Evolutionary conservation across 1,140 invertebrate genomes (phyloP), one percentile per base, ranked within the genome.

Genomic region (Argopecten irradians): DNA sequence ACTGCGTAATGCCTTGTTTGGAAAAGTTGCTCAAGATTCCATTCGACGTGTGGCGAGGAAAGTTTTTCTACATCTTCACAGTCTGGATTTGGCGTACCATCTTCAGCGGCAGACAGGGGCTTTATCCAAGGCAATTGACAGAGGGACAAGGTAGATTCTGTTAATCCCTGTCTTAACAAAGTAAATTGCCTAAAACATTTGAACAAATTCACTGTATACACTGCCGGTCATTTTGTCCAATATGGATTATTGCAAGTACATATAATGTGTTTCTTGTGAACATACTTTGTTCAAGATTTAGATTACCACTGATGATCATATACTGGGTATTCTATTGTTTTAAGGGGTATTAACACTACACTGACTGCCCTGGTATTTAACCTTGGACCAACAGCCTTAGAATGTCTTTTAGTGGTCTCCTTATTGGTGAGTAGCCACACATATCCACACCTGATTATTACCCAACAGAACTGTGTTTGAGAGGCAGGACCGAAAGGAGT

Each of bases 351-450:
- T 83, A 99, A 99, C 96, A 99, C 99, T 96, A 98, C 99, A 28
- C 96, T 99, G 39, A 97, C 97, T 32, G 98, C 99, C 9, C 97
- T 99, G 97, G 98, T 99, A 33, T 99, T 99, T 95, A 99, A 99
- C 96, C 96, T 99, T 85, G 97, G 99, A 22, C 99, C 99, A 0
- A 99, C 99, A 1, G 96, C 99, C 85, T 98, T 99, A 94, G 99
- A 99, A 96, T 96, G 99, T 87, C 96, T 97, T 0, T 95, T 99
- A 41, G 99, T 99, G 2, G 98, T 98, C 86, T 96, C 97, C 34
- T 98, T 99, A 93, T 96, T 99, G 93, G 98, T 98, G 92, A 93
- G 96, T 95, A 33, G 19, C 83, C 32, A 55, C 34, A 82, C 22
- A n/a, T n/a, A n/a, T n/a, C n/a, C n/a, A n/a, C n/a, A n/a, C n/a